Evolutionary conservation across 2,113 vertebrate genomes (phyloP).

Genomic region (Heterocephalus glaber): DNA sequence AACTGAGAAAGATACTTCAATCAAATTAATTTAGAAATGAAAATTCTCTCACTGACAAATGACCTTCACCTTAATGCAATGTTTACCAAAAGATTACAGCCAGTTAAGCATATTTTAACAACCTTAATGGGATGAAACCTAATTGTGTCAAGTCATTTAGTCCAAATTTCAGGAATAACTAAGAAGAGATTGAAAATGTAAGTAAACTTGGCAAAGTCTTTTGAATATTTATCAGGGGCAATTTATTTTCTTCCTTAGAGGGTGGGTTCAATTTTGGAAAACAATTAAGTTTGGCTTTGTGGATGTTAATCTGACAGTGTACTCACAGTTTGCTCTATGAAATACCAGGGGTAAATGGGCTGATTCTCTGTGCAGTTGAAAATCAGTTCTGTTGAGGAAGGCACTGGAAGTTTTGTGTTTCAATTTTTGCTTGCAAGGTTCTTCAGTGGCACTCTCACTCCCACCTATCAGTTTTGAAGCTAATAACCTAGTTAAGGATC

Average conservation of each 20-base stretch:
- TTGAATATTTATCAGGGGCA: background rate
- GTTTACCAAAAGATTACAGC: background rate
- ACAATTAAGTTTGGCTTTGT: background rate
- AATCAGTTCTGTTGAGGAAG: background rate
- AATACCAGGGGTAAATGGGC: background rate
- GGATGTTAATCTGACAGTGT: background rate
- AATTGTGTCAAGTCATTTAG: background rate
- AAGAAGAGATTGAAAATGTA: background rate
- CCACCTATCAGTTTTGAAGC: background rate
- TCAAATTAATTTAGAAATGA: constrained; percentile 4
- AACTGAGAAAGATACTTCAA: background rate
- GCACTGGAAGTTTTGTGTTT: background rate
- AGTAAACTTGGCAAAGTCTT: background rate
- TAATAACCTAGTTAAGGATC: background rate
- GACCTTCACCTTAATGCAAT: background rate
- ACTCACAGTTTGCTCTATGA: accelerated
- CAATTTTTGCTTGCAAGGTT: background rate
- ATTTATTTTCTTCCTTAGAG: background rate
- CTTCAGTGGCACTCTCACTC: background rate
- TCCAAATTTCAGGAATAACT: background rate
- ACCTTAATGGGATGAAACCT: background rate
- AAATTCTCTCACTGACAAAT: background rate
- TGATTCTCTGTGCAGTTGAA: background rate
- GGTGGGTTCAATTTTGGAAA: background rate
- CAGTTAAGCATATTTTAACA: background rate